Conservation (phyloP, 2,888 invertebrate genomes). For the Leucophenga montana region DNA sequence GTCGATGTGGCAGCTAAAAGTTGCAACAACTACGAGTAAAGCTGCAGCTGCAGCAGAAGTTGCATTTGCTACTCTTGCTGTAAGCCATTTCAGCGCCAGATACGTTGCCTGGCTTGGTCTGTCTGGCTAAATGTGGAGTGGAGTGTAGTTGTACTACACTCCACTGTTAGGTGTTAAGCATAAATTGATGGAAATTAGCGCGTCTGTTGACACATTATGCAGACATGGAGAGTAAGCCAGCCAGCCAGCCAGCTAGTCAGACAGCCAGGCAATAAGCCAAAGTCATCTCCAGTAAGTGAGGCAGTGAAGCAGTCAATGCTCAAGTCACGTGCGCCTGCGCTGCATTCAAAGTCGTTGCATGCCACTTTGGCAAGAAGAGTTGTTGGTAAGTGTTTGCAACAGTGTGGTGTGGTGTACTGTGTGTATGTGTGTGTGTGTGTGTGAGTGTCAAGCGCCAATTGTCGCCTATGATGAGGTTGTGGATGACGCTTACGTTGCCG, state of each 20-base stretch:
- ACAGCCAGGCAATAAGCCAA: background rate
- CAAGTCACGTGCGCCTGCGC: slow-evolving; percentile 60
- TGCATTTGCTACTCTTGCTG: slow-evolving; percentile 14
- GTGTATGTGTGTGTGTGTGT: no score
- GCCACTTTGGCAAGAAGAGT: background rate
- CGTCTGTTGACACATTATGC: slow-evolving; percentile 28
- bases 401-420: no score
- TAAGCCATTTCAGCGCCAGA: background rate
- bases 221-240: no score
- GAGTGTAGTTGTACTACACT: no score
- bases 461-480: background rate
- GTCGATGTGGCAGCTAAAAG: slow-evolving; percentile 35
- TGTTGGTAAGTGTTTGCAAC: no score
- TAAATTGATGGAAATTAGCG: slow-evolving; percentile 55
- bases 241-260: no score
- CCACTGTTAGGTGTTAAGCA: slow-evolving; percentile 30
- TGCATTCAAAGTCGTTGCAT: slow-evolving; percentile 18
- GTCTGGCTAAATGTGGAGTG: no score
- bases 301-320: slow-evolving; percentile 3
- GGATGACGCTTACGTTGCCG: background rate
- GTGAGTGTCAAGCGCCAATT: slow-evolving; percentile 5
- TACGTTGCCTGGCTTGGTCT: background rate
- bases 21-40: slow-evolving; percentile 28
- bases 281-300: no score
- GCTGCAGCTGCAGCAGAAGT: slow-evolving; percentile 32